phyloP scores from a whole-genome alignment of 2,888 invertebrate species.

The Leptopilina drosophilae region DNA sequence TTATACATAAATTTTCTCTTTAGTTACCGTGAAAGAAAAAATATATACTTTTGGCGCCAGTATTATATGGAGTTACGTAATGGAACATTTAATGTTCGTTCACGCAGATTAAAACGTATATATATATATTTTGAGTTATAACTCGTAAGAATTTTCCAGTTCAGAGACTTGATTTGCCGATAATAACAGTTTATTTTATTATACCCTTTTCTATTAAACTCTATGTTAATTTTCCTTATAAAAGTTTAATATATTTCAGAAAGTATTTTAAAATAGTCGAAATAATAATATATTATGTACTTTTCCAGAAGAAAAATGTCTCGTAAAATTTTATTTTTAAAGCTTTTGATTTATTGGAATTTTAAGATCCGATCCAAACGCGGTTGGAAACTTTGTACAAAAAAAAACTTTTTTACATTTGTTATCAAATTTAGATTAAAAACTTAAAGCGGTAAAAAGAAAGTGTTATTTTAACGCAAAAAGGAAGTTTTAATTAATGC shows the following conservation, averaged over 20 bases:
- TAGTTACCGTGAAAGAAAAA: constrained; percentile 42
- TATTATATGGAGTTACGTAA: constrained; percentile 47
- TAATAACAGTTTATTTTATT: constrained; percentile 19
- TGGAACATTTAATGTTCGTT: constrained; percentile 30
- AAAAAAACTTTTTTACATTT: no score
- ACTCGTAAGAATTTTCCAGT: constrained; percentile 26
- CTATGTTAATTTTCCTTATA: neutral
- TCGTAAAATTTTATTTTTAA: no score
- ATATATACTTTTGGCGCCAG: constrained; percentile 48
- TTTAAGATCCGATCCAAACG: no score
- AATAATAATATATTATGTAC: neutral
- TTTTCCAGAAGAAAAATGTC: no score
- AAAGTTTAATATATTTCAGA: neutral
- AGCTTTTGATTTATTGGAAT: no score
- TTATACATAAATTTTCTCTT: constrained; percentile 47
- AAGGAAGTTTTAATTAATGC: no score
- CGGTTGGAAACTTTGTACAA: no score
- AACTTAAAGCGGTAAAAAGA: no score
- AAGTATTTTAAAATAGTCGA: neutral
- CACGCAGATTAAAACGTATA: constrained; percentile 19
- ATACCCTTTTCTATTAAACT: neutral
- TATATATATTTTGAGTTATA: constrained; percentile 21
- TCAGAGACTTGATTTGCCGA: constrained; percentile 15
- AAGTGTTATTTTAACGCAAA: no score
- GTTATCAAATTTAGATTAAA: no score